Base-by-base conservation (phyloP, 2,113 vertebrate genomes). In the Telmatochromis sp. region DNA sequence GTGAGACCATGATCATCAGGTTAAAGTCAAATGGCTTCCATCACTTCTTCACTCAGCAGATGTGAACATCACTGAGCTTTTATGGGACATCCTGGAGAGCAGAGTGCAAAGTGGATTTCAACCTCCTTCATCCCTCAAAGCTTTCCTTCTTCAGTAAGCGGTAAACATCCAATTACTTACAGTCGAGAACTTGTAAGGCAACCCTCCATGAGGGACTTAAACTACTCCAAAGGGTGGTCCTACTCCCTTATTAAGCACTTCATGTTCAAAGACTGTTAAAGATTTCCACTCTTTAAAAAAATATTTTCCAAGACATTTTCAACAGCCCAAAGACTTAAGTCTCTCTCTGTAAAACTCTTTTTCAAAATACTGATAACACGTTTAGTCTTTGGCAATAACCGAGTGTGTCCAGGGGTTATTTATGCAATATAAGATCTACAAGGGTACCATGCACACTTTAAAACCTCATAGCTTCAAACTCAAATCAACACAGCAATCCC, bases 141-240 rank as follows among this genome's bases (percentile, higher is more conserved):
- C 91, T 88, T 91, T 92, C 54, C 92, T 85, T 87, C 90, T 94
- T 93, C 93, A 89, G 73, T 90, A 86, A 87, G 89, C 91, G 85
- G 88, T 93, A 95, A 95, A 94, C 92, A 95, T 92, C 91, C 91
- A 90, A 93, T 94, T 94, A 94, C 94, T 92, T 90, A 90, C 89
- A 92, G 93, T 91, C 82, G 91, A 93, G 58, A 85, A 91, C 88
- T 91, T 93, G 89, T 84, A 82, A 90, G 83, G 84, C 86, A 84
- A 87, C 71, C 2, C 85, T 88, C 58, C 90, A 83, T 26, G 80
- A 89, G 92, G 87, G 90, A 94, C 85, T 80, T 54, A 88, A 91
- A 85, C 73, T 78, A 82, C 73, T 80, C 91, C 5, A 42, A 91
- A 87, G 84, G 93, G 83, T 86, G 89, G 87, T 88, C 85, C 91